Percentiles rank a stretch among this genome's conserved stretches.
These are phyloP conservation scores for Oikopleura dioica DNA, from an alignment of 23 tunicate species.

Conservation along the genomic window DNA sequence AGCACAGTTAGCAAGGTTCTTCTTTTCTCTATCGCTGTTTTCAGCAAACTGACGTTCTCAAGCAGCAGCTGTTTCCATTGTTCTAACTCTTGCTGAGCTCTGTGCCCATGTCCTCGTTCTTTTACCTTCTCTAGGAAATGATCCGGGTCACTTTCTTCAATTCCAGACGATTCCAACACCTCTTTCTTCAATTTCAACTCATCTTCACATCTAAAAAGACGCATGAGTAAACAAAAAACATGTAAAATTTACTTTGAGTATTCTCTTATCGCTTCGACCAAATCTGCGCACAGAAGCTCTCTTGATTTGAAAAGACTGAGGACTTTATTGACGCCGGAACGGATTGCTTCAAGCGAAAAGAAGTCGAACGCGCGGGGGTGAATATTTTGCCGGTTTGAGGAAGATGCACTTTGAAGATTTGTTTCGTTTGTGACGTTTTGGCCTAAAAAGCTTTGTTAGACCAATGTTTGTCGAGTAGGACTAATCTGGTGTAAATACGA, in stretches of 20 bases:
- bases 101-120: conserved; percentile 2
- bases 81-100: conserved; percentile 9
- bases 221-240: too few relatives aligned
- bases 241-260: conserved; percentile 7
- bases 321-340: not conserved
- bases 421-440: too few relatives aligned
- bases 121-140: not conserved
- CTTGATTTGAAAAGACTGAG: not conserved
- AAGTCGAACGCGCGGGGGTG: not conserved
- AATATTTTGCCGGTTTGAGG: too few relatives aligned
- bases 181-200: not conserved
- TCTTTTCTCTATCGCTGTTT: not conserved
- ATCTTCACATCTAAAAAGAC: not conserved
- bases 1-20: not conserved
- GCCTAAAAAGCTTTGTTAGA: too few relatives aligned
- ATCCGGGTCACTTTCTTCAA: conserved; percentile 1
- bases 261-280: not conserved
- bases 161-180: not conserved
- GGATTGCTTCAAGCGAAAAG: not conserved
- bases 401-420: too few relatives aligned
- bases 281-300: not conserved
- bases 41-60: not conserved
- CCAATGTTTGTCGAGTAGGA: too few relatives aligned
- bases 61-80: conserved; percentile 6
- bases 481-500: too few relatives aligned